Evolutionary conservation across 2,113 vertebrate species (phyloP), one percentile per base, ranked within the genome.

Genomic region (Paracanthobrama guichenoti): DNA sequence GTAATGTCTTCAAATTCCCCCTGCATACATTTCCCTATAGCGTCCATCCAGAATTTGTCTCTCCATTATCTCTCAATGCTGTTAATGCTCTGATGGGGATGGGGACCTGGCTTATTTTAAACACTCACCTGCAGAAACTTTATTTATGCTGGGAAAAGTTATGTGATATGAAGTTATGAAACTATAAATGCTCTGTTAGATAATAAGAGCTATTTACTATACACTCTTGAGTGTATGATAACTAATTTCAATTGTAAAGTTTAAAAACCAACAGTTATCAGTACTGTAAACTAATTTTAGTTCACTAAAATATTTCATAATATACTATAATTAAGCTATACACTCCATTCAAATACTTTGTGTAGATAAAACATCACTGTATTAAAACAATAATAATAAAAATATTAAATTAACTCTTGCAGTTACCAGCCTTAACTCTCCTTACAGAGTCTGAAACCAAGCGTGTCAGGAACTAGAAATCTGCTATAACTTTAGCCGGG

Each of bases 11-110:
- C 55, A 78, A 75, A 84, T 76, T 78, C 64, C 42, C 67, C 28
- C 75, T 83, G 80, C 73, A 69, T 71, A 83, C 50, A 76, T 84
- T 84, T 84, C 81, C 46, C 64, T 81, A 85, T 71, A 83, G 60
- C 79, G 53, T 66, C 57, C 71, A 73, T 76, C 76, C 81, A 73
- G 71, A 60, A 81, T 50, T 86, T 71, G 62, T 84, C 79, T 55
- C 31, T 8, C 59, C 64, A 82, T 87, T 46, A 78, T 84, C 42
- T 81, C 22, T 18, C 67, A 48, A 48, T 44, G 26, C 2, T 35
- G 31, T 53, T 81, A 69, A 84, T 66, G 71, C 18, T 66, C 69
- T 67, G 60, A 75, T 79, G 26, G 28, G 24, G 28, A 42, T n/a
- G n/a, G 35, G 35, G 35, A 35, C 44, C 44, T 20, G 50, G 3